These are phyloP conservation scores for Hirtodrosophila alboralis DNA, from an alignment of 2,888 invertebrate genomes.

Conservation along the genomic window DNA sequence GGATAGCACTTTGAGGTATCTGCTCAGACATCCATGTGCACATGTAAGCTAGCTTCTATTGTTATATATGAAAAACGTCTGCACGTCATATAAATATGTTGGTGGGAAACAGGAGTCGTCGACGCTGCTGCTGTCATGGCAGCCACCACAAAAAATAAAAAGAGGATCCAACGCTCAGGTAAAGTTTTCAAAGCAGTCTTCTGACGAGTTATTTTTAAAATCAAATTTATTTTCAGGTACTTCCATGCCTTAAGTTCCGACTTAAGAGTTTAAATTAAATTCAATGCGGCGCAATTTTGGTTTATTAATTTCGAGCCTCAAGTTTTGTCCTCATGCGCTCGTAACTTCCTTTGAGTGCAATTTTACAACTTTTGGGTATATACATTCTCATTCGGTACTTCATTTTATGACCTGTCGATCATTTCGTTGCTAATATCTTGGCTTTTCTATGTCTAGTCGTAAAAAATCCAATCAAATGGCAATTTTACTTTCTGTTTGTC, in stretches of 20 bases:
- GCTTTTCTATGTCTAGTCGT: constrained; percentile 4
- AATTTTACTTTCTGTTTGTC: constrained; percentile 34
- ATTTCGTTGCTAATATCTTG: constrained; percentile 11
- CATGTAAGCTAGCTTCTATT: constrained; percentile 57
- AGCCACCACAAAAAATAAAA: constrained; percentile 18
- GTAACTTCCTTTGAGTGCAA: constrained; percentile 11
- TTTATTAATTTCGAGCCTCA: constrained; percentile 53
- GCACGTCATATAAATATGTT: constrained; percentile 41
- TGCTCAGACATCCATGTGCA: neutral
- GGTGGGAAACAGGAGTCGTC: constrained; percentile 4
- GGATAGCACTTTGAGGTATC: constrained; percentile 13
- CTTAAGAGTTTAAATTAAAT: constrained; percentile 50
- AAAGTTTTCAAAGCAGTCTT: constrained; percentile 39
- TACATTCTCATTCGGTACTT: neutral
- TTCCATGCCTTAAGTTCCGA: constrained; percentile 6
- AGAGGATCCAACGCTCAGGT: constrained; percentile 1
- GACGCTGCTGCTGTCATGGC: constrained; percentile 39
- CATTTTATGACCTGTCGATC: constrained; percentile 27
- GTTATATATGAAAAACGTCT: constrained; percentile 45
- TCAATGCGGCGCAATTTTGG: constrained; percentile 29
- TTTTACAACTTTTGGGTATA: constrained; percentile 11
- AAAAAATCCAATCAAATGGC: constrained; percentile 43
- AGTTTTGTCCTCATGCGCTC: neutral
- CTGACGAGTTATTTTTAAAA: constrained; percentile 51
- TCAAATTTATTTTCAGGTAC: constrained; percentile 43